Conservation (phyloP, 2,797 vertebrate genomes). For the Neoniphon sammara region DNA sequence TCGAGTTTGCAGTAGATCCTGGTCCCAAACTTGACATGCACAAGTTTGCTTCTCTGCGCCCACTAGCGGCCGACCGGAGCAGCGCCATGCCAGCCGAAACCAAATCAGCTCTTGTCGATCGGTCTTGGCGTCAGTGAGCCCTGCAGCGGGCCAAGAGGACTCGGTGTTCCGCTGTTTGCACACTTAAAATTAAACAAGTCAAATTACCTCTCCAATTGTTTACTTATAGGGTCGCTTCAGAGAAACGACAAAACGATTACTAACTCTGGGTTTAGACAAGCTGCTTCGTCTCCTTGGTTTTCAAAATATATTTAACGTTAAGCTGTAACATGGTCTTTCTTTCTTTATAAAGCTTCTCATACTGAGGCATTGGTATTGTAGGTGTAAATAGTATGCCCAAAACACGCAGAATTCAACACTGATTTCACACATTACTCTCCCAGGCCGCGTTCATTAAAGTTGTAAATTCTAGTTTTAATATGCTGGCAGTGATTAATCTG, state of each 20-base stretch:
- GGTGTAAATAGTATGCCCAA: too few relatives aligned
- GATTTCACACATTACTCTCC: background rate
- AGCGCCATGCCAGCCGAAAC: background rate
- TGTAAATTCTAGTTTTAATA: background rate
- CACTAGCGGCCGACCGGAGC: slow-evolving; percentile 22
- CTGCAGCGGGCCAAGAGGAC: slow-evolving; percentile 7
- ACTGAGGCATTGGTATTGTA: too few relatives aligned
- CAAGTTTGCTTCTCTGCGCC: slow-evolving; percentile 25
- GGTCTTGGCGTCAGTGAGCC: slow-evolving; percentile 6
- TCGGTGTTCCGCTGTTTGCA: background rate
- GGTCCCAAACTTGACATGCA: too few relatives aligned
- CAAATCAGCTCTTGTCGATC: slow-evolving; percentile 27
- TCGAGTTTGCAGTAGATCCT: too few relatives aligned
- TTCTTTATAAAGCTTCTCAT: too few relatives aligned
- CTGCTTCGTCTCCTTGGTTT: too few relatives aligned
- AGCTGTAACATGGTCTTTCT: too few relatives aligned
- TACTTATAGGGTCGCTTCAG: too few relatives aligned
- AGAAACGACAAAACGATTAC: too few relatives aligned
- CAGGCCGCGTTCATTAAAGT: too few relatives aligned
- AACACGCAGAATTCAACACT: background rate
- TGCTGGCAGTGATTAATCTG: background rate
- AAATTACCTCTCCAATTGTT: background rate
- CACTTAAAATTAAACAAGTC: background rate
- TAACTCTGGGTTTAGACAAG: too few relatives aligned
- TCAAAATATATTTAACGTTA: too few relatives aligned